Base-by-base conservation (phyloP, 1,140 invertebrate genomes). In the Drosophila lowei region DNA sequence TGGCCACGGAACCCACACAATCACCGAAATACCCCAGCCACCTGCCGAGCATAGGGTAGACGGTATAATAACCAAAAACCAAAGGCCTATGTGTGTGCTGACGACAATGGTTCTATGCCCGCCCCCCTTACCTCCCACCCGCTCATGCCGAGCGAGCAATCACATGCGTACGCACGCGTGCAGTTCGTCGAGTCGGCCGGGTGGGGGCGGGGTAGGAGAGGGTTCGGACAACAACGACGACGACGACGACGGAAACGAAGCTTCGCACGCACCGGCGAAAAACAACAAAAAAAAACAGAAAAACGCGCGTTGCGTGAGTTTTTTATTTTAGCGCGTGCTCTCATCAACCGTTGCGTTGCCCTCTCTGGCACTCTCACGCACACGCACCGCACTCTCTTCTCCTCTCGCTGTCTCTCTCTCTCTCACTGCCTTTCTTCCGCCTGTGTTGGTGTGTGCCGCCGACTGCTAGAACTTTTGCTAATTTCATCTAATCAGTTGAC, bases 401-500 rank as follows among this genome's bases (percentile, higher is more conserved):
- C 42, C 9, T 7, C 8, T 8, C 8, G 0, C 30, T 30, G 7
- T 0, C 15, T 25, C 34, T 34, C n/a, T 23, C 42, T 18, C 48
- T 30, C 4, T 41, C 15, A 13, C 30, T 53, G 13, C 16, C 30
- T 53, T 11, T 53, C 18, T 34, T 18, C 16, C 28, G 7, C 28
- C 28, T 30, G 9, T 38, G 34, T 38, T 50, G 21, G 4, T 38
- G 34, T 34, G 30, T 38, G 8, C 23, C 23, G 28, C 2, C 18
- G 18, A 18, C 18, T 79, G 66, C 58, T 81, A 89, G 79, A 88
- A 88, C 84, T 79, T 86, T 86, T 77, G 83, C 83, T 88, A 88
- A 88, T 88, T 88, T 89, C 75, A 67, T 88, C 84, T 88, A 88
- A 88, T 88, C 83, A 88, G 83, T 81, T 88, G 79, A 88, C 83